phyloP scores from a whole-genome alignment of 1,140 invertebrate genomes.

The Drosophila punjabiensis region DNA sequence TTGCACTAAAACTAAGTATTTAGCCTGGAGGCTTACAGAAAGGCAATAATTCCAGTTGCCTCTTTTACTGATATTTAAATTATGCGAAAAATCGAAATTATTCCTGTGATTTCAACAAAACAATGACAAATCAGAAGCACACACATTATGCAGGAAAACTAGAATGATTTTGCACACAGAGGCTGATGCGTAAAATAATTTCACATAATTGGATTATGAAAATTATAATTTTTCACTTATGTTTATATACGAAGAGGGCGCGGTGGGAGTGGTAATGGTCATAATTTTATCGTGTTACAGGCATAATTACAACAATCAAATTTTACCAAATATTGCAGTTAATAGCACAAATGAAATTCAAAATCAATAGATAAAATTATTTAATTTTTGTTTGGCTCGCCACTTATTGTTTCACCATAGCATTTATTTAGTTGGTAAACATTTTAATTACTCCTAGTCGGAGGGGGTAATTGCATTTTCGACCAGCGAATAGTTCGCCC shows the following conservation, averaged over 20 bases:
- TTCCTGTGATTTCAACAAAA: conserved; percentile 8
- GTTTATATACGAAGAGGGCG: conserved; percentile 4
- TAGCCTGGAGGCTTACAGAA: too few species aligned
- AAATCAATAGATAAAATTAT: conserved; percentile 25
- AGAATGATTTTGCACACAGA: conserved; percentile 22
- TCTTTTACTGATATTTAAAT: conserved; percentile 26
- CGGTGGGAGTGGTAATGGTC: conserved; percentile 2
- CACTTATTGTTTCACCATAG: conserved; percentile 20
- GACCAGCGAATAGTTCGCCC: conserved; percentile 1
- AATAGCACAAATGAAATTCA: conserved; percentile 36
- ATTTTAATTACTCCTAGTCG: conserved; percentile 47
- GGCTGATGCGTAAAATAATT: conserved; percentile 26
- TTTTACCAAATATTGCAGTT: conserved; percentile 27
- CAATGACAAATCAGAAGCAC: conserved; percentile 14
- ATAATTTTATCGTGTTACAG: conserved; percentile 39
- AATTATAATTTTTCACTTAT: conserved; percentile 42
- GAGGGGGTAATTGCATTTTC: conserved; percentile 18
- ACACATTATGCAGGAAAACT: conserved; percentile 9
- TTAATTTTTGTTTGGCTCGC: neutral
- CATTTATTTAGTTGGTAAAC: conserved; percentile 46
- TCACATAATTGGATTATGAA: conserved; percentile 41
- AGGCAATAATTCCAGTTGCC: neutral
- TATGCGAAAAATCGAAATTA: conserved; percentile 19
- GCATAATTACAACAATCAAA: conserved; percentile 42
- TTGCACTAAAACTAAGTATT: conserved; percentile 11